These are phyloP conservation scores for Conops quadrifasciatus DNA, from an alignment of 2,888 invertebrate genomes.

Conservation along the genomic window DNA sequence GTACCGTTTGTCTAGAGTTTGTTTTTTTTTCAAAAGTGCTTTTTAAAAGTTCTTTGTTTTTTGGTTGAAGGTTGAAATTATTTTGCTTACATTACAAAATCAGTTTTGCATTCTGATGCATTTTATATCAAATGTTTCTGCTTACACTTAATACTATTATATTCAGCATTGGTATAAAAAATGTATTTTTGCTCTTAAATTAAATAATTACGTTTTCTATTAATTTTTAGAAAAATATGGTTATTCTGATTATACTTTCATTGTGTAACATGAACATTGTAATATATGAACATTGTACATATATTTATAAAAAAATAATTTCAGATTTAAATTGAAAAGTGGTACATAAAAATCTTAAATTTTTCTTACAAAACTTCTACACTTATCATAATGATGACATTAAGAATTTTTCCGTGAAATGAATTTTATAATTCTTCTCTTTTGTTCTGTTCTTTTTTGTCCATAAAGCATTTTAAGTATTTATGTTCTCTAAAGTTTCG, in stretches of 20 bases:
- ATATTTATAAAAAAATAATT: conserved; percentile 24
- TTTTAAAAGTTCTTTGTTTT: not conserved
- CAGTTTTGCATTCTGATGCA: not conserved
- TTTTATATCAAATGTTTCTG: not conserved
- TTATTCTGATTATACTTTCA: no score
- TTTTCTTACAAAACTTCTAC: no score
- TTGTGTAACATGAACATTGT: not conserved
- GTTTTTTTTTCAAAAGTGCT: not conserved
- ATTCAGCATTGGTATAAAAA: conserved; percentile 28
- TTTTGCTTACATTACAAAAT: not conserved
- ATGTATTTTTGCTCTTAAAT: conserved; percentile 21
- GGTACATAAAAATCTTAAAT: no score
- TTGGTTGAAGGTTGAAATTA: not conserved
- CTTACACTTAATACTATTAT: not conserved
- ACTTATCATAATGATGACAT: no score
- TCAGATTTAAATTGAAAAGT: no score
- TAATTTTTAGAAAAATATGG: not conserved
- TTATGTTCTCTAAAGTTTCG: not conserved
- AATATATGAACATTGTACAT: not conserved
- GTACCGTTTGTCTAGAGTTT: not conserved
- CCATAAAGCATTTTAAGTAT: not conserved
- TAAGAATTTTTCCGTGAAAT: no score
- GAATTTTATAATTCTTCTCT: not conserved
- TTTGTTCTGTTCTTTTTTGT: not conserved
- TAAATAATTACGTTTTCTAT: not conserved